Conservation (phyloP, 2,113 vertebrate genomes). For the Hippolais icterina region DNA sequence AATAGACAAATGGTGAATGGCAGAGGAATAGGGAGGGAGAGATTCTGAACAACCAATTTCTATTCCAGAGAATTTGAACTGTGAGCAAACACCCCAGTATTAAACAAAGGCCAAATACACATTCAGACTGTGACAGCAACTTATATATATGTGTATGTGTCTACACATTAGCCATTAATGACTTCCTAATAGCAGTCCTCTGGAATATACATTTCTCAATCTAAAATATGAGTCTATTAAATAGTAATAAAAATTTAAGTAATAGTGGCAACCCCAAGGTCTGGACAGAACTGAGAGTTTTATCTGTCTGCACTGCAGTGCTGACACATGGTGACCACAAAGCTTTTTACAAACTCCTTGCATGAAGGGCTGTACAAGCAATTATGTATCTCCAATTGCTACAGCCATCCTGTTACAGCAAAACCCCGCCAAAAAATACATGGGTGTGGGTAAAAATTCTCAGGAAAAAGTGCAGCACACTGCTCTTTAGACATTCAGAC, state of each 20-base stretch:
- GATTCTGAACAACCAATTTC: conserved; percentile 43
- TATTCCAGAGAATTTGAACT: conserved; percentile 21
- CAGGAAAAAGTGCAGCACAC: not conserved
- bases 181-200: conserved; percentile 34
- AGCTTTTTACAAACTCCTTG: not conserved
- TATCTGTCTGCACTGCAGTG: not conserved
- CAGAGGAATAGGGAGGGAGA: not conserved
- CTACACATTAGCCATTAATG: not conserved
- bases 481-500: not conserved
- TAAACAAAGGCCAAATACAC: conserved; percentile 45
- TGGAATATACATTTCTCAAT: not conserved
- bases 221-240: not conserved
- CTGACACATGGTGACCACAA: not conserved
- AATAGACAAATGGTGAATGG: not conserved
- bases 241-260: not conserved
- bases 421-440: not conserved
- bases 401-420: not conserved
- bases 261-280: not conserved
- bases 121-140: conserved; percentile 24
- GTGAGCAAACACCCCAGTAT: conserved; percentile 32
- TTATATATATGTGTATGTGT: not conserved
- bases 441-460: not conserved
- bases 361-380: not conserved
- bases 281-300: not conserved
- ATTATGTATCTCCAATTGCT: not conserved